phyloP scores from a whole-genome alignment of 2,888 invertebrate species.

The Netelia inedita region DNA sequence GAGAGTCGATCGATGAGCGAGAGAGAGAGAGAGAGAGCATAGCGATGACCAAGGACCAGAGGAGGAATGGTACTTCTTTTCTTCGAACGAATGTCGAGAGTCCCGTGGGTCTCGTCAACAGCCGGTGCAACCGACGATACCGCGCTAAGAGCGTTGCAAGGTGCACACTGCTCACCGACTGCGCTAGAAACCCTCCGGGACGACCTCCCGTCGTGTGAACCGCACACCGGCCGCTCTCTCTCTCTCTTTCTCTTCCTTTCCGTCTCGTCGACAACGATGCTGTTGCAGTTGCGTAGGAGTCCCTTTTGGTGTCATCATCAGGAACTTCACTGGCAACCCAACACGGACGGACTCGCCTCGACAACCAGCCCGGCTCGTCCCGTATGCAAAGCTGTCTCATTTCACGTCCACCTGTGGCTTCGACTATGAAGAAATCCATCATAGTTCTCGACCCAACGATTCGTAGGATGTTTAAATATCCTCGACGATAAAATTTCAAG shows the following conservation, averaged over 20 bases:
- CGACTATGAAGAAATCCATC: constrained; percentile 41
- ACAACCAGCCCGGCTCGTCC: not conserved
- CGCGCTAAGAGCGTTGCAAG: constrained; percentile 46
- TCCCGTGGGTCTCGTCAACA: constrained; percentile 63
- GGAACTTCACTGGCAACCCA: constrained; percentile 5
- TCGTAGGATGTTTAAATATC: not conserved
- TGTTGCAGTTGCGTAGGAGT: constrained; percentile 60
- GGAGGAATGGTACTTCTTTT: not conserved
- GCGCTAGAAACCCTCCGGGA: constrained; percentile 46
- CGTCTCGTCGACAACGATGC: constrained; percentile 26
- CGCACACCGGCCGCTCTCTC: constrained; percentile 42
- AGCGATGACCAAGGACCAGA: not conserved
- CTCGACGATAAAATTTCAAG: not conserved
- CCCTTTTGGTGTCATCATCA: constrained; percentile 63
- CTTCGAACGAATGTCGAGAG: constrained; percentile 1
- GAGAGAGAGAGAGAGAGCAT: not conserved
- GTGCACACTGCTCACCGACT: constrained; percentile 59
- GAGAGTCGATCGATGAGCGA: not conserved
- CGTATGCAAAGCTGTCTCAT: not conserved
- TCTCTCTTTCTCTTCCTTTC: too few species aligned
- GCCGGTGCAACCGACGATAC: constrained; percentile 51
- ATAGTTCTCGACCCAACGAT: constrained; percentile 30
- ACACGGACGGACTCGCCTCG: not conserved
- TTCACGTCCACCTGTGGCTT: constrained; percentile 21
- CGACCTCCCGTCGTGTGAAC: constrained; percentile 64